phyloP scores from a whole-genome alignment of 2,888 invertebrate genomes.

The Leptinotarsa tumamoca region DNA sequence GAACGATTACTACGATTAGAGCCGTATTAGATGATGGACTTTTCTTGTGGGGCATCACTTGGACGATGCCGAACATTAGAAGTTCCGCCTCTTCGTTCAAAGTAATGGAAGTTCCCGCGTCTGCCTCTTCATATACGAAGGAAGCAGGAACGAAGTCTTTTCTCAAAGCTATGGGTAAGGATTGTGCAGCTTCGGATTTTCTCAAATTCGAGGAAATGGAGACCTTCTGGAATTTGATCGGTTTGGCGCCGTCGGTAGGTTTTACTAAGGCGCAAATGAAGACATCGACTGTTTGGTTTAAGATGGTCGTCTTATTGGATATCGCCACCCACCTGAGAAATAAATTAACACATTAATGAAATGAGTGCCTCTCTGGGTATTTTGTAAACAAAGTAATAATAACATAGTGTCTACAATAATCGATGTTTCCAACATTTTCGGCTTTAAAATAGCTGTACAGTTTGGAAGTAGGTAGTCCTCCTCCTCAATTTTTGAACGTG shows the following conservation, averaged over 20 bases:
- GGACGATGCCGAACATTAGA: conserved; percentile 29
- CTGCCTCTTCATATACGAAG: not conserved
- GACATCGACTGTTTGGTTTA: conserved; percentile 25
- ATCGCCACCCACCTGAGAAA: conserved; percentile 32
- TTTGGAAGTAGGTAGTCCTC: too few species aligned
- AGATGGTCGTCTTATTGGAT: conserved; percentile 28
- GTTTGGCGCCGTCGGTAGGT: conserved; percentile 7
- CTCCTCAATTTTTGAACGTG: too few species aligned
- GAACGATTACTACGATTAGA: conserved; percentile 26
- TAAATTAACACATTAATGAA: not conserved
- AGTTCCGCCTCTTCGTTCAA: conserved; percentile 23
- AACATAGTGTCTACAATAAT: too few species aligned
- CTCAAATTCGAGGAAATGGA: conserved; percentile 25
- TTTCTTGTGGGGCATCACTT: conserved; percentile 1
- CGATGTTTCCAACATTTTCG: too few species aligned
- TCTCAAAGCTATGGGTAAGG: conserved; percentile 19
- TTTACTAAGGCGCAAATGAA: conserved; percentile 31
- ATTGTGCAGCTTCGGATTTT: not conserved
- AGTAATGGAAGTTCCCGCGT: not conserved
- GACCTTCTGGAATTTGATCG: conserved; percentile 28
- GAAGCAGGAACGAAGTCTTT: not conserved
- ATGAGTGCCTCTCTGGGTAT: too few species aligned
- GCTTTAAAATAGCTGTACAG: too few species aligned
- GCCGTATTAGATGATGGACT: conserved; percentile 8
- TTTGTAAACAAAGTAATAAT: too few species aligned